These are phyloP conservation scores for Alviniconcha marisindica DNA, from an alignment of 1,140 invertebrate genomes.

Conservation along the genomic window DNA sequence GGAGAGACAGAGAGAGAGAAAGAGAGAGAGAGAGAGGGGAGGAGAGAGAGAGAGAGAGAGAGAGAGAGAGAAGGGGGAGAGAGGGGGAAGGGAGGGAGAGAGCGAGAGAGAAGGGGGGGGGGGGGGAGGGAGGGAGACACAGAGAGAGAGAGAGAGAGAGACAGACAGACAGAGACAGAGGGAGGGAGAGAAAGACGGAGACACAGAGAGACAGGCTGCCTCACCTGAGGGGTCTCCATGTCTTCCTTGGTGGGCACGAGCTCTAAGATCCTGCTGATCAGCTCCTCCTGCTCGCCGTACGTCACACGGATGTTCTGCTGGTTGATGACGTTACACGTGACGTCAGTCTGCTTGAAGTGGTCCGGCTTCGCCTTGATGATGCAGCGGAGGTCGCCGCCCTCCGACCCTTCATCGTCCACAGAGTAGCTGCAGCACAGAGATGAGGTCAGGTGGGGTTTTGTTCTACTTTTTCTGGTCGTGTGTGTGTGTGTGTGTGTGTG, in stretches of 20 bases:
- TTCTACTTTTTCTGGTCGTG: too few relatives aligned
- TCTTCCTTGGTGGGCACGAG: conserved; percentile 34
- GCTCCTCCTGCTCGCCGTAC: conserved; percentile 54
- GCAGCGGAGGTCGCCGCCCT: conserved; percentile 44
- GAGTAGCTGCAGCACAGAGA: not conserved
- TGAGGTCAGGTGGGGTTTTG: too few relatives aligned
- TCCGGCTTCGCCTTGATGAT: conserved; percentile 47
- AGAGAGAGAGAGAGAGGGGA: conserved; percentile 4
- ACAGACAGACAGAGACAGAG: not conserved
- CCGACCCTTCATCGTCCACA: conserved; percentile 29
- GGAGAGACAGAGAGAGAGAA: not conserved
- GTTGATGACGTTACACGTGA: conserved; percentile 43
- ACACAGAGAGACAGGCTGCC: too few relatives aligned
- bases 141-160: too few relatives aligned
- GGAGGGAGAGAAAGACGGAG: not conserved
- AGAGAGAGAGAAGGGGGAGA: not conserved
- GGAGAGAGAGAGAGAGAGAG: not conserved
- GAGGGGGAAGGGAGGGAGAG: not conserved
- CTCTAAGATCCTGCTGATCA: conserved; percentile 53
- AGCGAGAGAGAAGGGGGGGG: not conserved
- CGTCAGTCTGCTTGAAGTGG: conserved; percentile 45
- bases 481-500: too few relatives aligned
- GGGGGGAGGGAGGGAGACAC: not conserved
- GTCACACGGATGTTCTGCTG: conserved; percentile 44
- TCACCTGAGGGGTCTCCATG: not conserved